phyloP scores from a whole-genome alignment of 2,113 vertebrate genomes.

The Daubentonia madagascariensis region DNA sequence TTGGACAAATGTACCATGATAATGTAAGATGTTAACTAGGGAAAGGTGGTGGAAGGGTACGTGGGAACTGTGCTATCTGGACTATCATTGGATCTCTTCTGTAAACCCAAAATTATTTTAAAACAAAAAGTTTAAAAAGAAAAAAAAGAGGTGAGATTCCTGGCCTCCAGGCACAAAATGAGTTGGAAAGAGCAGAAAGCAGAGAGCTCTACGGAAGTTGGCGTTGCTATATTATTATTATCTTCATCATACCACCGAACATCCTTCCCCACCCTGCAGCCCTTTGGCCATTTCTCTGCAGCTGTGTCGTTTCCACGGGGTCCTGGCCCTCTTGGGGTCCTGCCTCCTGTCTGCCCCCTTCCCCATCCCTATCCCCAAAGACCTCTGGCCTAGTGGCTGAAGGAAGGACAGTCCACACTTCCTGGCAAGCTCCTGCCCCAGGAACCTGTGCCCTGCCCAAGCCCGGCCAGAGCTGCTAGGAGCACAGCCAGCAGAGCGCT shows the following conservation, averaged over 20 bases:
- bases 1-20: neutral
- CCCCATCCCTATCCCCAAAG: neutral
- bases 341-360: neutral
- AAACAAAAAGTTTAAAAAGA: neutral
- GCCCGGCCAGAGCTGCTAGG: slow-evolving; percentile 58
- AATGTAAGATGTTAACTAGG: neutral
- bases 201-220: neutral
- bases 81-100: neutral
- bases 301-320: neutral
- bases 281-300: neutral
- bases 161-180: neutral
- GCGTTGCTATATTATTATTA: neutral
- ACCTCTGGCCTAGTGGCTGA: neutral
- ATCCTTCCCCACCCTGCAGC: neutral
- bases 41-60: neutral
- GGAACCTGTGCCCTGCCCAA: neutral
- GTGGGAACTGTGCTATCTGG: neutral
- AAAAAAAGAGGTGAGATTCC: neutral
- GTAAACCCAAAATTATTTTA: neutral
- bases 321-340: neutral
- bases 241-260: neutral
- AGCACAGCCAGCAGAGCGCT: slow-evolving; percentile 28
- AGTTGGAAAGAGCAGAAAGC: neutral
- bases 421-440: neutral
- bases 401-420: neutral